A percentile compares a stretch with the other conserved stretches of the same genome.
phyloP scores from a whole-genome alignment of 2,113 vertebrate genomes.

The Edolisoma coerulescens region DNA sequence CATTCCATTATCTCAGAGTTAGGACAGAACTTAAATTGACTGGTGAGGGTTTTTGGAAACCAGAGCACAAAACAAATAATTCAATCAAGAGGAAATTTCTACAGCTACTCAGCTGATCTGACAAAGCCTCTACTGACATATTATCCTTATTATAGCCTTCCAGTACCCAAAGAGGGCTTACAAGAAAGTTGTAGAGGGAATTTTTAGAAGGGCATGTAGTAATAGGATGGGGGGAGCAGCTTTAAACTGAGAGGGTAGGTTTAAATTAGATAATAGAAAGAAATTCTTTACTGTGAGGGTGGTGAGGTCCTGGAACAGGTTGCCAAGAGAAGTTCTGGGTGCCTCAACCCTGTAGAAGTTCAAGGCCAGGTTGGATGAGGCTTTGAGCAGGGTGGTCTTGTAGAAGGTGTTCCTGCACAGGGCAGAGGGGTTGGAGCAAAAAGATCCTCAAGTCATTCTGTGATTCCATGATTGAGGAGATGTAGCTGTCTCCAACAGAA shows the following conservation, averaged over 20 bases:
- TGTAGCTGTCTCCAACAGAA: neutral
- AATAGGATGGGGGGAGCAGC: neutral
- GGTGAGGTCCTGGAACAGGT: neutral
- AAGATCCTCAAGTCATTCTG: neutral
- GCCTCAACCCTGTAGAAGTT: neutral
- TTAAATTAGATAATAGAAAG: neutral
- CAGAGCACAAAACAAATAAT: neutral
- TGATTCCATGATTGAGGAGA: neutral
- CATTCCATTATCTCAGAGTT: neutral
- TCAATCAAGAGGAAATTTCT: neutral
- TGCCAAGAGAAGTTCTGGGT: neutral
- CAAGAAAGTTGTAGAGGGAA: neutral
- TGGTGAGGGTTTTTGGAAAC: neutral
- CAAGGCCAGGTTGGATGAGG: neutral
- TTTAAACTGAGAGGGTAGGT: neutral
- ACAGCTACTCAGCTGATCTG: neutral
- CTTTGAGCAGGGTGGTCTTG: neutral
- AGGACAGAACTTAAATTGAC: neutral
- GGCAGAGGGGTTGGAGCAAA: neutral
- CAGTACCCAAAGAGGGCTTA: neutral
- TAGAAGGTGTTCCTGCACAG: neutral
- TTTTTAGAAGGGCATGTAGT: neutral
- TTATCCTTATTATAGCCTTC: neutral
- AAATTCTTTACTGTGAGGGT: neutral
- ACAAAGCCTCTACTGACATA: neutral